A percentile compares a stretch with the other conserved stretches of the same genome.
Conservation (phyloP, 2,113 vertebrate species). For the Mesembrinibis cayennensis region DNA sequence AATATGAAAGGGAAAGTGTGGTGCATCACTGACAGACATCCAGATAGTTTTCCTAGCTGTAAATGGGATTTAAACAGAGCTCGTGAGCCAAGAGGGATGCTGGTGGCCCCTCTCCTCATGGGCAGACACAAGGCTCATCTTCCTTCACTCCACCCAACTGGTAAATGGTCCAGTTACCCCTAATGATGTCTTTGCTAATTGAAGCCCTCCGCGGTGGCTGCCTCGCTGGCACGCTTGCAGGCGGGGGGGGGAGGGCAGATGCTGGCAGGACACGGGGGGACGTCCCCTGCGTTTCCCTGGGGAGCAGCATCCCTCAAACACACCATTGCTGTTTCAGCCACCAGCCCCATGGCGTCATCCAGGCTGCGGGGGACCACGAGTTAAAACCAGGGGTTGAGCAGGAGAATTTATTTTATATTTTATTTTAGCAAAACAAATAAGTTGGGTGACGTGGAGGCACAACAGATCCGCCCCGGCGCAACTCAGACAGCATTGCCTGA, state of each 20-base stretch:
- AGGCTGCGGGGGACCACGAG: rapidly evolving
- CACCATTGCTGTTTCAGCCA: rapidly evolving
- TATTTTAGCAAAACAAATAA: not conserved
- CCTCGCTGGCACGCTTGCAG: not conserved
- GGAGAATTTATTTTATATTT: not conserved
- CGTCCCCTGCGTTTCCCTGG: rapidly evolving
- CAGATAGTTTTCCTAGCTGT: not conserved
- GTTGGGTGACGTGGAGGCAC: not conserved
- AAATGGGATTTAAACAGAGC: not conserved
- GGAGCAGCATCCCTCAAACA: not conserved
- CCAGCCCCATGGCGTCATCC: rapidly evolving
- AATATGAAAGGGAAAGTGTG: not conserved
- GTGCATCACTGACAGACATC: not conserved
- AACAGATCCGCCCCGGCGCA: rapidly evolving
- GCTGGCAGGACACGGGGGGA: not conserved
- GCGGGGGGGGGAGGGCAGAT: not conserved
- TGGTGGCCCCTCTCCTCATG: not conserved
- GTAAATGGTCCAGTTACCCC: not conserved
- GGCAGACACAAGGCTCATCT: not conserved
- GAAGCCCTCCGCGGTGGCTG: not conserved
- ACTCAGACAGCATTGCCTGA: rapidly evolving
- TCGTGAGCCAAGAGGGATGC: not conserved
- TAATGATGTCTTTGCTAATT: not conserved
- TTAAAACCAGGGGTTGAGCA: not conserved
- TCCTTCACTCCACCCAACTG: not conserved